These are phyloP conservation scores for Heliconius hortense DNA, from an alignment of 2,888 invertebrate species.

Conservation along the genomic window DNA sequence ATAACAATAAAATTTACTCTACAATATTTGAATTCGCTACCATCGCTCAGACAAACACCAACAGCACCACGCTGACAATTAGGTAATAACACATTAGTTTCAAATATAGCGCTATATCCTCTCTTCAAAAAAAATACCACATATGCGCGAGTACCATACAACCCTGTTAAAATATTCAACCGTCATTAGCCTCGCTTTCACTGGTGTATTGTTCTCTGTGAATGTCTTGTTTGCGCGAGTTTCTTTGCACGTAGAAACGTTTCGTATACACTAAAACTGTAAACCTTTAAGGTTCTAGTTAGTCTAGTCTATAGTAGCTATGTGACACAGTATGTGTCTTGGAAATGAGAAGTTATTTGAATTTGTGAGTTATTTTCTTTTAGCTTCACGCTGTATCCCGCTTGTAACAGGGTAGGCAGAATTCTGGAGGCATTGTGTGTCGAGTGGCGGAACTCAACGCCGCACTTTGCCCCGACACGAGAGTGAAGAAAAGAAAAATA, in stretches of 20 bases:
- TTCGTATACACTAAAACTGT: constrained; percentile 20
- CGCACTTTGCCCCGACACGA: too few species aligned
- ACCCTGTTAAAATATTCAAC: constrained; percentile 61
- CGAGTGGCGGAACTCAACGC: neutral
- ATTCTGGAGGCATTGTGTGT: neutral
- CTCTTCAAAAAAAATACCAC: constrained; percentile 16
- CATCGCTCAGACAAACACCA: neutral
- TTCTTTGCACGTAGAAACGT: constrained; percentile 32
- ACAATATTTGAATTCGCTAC: neutral
- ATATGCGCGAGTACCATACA: constrained; percentile 34
- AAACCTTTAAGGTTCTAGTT: constrained; percentile 16
- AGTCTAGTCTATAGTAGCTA: neutral
- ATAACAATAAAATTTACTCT: too few species aligned
- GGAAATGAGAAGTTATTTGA: too few species aligned
- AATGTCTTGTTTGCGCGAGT: constrained; percentile 40
- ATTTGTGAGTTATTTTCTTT: neutral
- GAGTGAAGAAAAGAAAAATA: too few species aligned
- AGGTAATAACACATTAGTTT: neutral
- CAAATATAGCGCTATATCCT: neutral
- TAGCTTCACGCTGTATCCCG: neutral
- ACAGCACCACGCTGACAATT: neutral
- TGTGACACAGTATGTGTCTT: too few species aligned
- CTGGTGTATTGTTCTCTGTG: constrained; percentile 43
- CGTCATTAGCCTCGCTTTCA: constrained; percentile 59
- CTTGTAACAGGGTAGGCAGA: neutral